These are phyloP conservation scores for Etia nguti DNA, from an alignment of 2,113 vertebrate species.

Conservation along the genomic window DNA sequence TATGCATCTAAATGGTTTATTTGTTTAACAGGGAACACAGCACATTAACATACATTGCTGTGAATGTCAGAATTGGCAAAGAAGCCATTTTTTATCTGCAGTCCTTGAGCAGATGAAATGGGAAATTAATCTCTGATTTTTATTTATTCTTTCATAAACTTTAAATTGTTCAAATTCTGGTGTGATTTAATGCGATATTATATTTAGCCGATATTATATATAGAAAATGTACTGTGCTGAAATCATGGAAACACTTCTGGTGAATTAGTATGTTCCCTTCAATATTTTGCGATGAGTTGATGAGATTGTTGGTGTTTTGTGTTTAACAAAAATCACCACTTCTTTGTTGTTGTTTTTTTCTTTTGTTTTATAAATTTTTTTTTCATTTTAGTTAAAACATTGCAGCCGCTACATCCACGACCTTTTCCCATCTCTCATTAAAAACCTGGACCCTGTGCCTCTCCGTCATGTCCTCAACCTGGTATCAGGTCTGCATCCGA, in stretches of 20 bases:
- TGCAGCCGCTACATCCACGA: constrained; percentile 99
- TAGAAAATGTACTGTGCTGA: neutral
- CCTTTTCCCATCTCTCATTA: constrained; percentile 96
- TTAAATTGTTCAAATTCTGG: neutral
- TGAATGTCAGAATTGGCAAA: neutral
- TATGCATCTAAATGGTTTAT: neutral
- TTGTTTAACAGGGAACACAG: neutral
- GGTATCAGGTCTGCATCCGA: constrained; percentile 94
- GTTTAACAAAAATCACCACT: neutral
- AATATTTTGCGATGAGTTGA: neutral
- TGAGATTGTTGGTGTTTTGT: neutral
- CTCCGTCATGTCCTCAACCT: constrained; percentile 95
- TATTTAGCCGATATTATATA: neutral
- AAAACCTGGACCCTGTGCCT: constrained; percentile 97
- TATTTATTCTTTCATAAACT: neutral
- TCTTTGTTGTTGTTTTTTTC: neutral
- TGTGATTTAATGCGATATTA: neutral
- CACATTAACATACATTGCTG: neutral
- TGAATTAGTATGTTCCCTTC: neutral
- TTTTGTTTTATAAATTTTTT: neutral
- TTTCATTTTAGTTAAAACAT: constrained; percentile 84
- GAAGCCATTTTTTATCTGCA: neutral
- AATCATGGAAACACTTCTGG: neutral
- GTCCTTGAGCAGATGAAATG: neutral
- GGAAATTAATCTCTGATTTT: neutral